A percentile compares a stretch with the other conserved stretches of the same genome.
Conservation (phyloP, 2,888 invertebrate genomes). For the Galerucella calmariensis region DNA sequence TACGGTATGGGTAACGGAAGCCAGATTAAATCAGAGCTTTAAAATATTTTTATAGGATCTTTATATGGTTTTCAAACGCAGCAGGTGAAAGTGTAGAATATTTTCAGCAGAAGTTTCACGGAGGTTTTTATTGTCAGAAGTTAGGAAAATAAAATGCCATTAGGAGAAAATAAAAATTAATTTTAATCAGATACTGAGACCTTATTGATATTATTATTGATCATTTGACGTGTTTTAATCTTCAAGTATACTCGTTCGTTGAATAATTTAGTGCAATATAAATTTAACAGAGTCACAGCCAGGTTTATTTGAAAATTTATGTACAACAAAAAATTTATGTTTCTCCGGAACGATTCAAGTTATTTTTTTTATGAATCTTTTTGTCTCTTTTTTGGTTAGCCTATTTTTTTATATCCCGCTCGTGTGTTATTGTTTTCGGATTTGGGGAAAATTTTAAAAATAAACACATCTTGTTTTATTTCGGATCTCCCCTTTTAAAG, state of each 20-base stretch:
- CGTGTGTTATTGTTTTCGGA: slow-evolving; percentile 33
- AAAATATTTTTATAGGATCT: slow-evolving; percentile 42
- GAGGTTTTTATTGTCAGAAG: slow-evolving; percentile 1
- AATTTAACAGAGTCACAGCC: too few species aligned
- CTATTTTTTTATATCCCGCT: neutral
- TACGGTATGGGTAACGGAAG: slow-evolving; percentile 48
- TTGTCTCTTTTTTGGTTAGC: neutral
- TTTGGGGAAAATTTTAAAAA: slow-evolving; percentile 39
- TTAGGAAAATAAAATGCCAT: neutral
- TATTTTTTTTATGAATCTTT: neutral
- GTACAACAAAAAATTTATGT: neutral
- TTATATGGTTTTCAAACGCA: slow-evolving; percentile 39
- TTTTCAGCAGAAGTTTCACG: neutral
- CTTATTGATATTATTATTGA: neutral
- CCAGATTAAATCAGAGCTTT: slow-evolving; percentile 47
- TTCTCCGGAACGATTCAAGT: neutral
- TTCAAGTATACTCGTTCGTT: too few species aligned
- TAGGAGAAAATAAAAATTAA: neutral
- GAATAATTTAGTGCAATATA: too few species aligned
- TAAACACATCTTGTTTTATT: slow-evolving; percentile 43
- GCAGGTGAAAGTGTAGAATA: slow-evolving; percentile 38
- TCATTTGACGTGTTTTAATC: neutral
- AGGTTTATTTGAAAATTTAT: too few species aligned
- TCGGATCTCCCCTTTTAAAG: slow-evolving; percentile 27
- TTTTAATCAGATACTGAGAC: neutral